Base-by-base conservation (phyloP, 2,797 vertebrate genomes). In the Sebastes hopkinsi region DNA sequence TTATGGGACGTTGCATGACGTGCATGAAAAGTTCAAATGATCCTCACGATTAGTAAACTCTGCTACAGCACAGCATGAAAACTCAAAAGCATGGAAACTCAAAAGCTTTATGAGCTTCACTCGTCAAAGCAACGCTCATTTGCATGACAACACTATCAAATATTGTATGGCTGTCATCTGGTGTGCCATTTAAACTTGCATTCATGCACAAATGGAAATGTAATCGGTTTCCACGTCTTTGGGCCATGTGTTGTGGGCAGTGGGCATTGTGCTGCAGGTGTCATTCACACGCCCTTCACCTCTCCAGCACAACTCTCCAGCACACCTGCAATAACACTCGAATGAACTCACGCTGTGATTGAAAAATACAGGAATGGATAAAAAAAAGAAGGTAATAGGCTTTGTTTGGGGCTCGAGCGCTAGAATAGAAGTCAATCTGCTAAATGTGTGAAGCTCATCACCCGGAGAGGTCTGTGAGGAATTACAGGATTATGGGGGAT, bases 361-460 rank as follows among this genome's bases (percentile, higher is more conserved):
- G 79, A 86, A 88, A 83, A 86, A 42, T 69, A 69, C 77, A 67
- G 1, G 12, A 72, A 85, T 64, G 55, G 75, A 79, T 77, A 62
- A 59, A 77, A 29, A 29, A 70, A 77, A 77, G 64, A 77, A 52
- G 50, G 73, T 79, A 86, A 86, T 84, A 79, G 89, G 82, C 87
- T 94, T 93, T 92, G 86, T 80, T 73, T 30, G 54, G 59, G 34
- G 54, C 62, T 78, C 0, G 4, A 42, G 80, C 2, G 8, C 72
- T 5, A 60, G 66, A 88, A 84, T 83, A 86, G 81, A 85, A 91
- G 82, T 90, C 88, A 92, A 92, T 93, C 87, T 86, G 58, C 76
- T 88, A 90, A 92, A 93, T 90, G 86, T 92, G 88, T 87, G 88
- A 92, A 81, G 79, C 90, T 93, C 88, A 92, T 93, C 86, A 81